Conservation (phyloP, 2,797 vertebrate genomes). For the Pangasius mekongensis region DNA sequence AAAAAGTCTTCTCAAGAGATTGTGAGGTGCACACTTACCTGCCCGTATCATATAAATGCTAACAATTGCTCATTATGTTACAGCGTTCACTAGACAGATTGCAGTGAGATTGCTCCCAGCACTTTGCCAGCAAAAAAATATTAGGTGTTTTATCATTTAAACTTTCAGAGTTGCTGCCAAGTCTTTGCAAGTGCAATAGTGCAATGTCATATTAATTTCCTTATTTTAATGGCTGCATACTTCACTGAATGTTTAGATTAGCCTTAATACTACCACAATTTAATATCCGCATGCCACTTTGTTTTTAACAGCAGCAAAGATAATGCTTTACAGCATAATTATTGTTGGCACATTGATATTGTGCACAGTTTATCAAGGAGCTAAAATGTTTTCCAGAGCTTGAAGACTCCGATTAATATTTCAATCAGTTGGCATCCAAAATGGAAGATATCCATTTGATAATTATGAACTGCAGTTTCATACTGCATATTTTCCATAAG, state of each 20-base stretch:
- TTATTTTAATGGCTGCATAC: slow-evolving; percentile 3
- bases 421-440: not conserved
- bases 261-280: slow-evolving; percentile 7
- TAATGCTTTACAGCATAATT: slow-evolving; percentile 9
- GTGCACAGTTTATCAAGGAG: not conserved
- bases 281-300: slow-evolving; percentile 21
- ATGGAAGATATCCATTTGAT: not conserved
- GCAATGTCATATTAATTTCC: slow-evolving; percentile 30
- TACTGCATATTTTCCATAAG: not conserved
- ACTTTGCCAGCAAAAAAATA: slow-evolving; percentile 44
- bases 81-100: slow-evolving; percentile 47
- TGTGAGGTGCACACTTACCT: slow-evolving; percentile 11
- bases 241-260: slow-evolving; percentile 16
- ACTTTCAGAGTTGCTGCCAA: slow-evolving; percentile 35
- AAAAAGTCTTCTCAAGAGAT: slow-evolving; percentile 34
- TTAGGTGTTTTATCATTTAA: slow-evolving; percentile 46
- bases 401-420: not conserved
- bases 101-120: slow-evolving; percentile 34
- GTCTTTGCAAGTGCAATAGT: slow-evolving; percentile 43
- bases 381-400: not conserved
- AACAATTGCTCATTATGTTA: slow-evolving; percentile 52
- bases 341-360: slow-evolving; percentile 16
- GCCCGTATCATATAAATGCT: slow-evolving; percentile 42
- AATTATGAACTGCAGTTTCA: not conserved
- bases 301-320: not conserved